Base-by-base conservation (phyloP, 1,140 invertebrate species). In the Calycopis cecrops region DNA sequence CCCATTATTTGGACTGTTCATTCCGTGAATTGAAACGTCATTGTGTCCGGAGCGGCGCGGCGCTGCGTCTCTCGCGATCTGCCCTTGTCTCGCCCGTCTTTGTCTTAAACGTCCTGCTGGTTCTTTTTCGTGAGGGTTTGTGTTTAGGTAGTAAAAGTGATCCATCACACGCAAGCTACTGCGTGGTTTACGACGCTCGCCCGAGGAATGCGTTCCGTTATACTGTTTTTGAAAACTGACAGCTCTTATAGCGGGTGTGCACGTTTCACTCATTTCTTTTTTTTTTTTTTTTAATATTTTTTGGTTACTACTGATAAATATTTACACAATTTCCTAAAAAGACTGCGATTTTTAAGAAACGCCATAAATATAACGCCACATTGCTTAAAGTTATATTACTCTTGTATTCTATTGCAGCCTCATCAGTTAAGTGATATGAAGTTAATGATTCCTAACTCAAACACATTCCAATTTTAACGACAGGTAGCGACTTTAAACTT, bases 121-220 rank as follows among this genome's bases (percentile, higher is more conserved):
- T 59, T 57, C 54, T 63, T 57, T 57, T 60, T 48, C 35, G 34
- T 51, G 21, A 56, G 28, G 21, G 44, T 33, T 40, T 51, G 48
- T 58, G 62, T 68, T 72, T 70, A 68, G 69, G 70, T 68, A 67
- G 71, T 71, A 37, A 52, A 52, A 38, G 67, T 62, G 63, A 78
- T 76, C 74, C 68, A 71, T 74, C 73, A 74, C 67, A 49, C 63
- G 71, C 67, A 67, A 63, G 73, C 75, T 78, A 78, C 75, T 72
- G 75, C 66, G 64, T 66, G 75, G 75, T 76, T 68, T 47, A 54
- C 40, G 16, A 44, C 52, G 40, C 21, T 54, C 51, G 50, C 48
- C 57, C 53, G 61, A 61, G 52, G 58, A 63, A 57, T 66, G 57
- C 55, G 59, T 58, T 55, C 69, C 69, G 69, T 68, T 75, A 67